These are phyloP conservation scores for Brachionus manjavacas DNA, from an alignment of 1,140 invertebrate species.

Conservation along the genomic window DNA sequence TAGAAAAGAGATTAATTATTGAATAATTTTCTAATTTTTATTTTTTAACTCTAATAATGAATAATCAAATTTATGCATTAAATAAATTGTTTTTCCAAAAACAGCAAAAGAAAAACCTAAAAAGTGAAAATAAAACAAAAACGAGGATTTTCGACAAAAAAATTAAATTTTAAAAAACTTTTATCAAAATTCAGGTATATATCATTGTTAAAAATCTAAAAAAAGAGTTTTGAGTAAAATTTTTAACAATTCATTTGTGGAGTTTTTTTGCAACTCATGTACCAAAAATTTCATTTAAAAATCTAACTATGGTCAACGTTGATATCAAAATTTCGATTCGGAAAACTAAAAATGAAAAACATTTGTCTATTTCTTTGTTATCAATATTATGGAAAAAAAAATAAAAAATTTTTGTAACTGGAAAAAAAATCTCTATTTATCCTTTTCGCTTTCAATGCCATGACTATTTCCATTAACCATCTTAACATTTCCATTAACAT, in stretches of 20 bases:
- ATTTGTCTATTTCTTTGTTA: not conserved
- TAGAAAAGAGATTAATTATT: no score
- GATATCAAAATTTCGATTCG: not conserved
- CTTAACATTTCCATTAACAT: not conserved
- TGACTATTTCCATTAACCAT: not conserved
- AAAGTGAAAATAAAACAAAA: not conserved
- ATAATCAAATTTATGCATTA: not conserved
- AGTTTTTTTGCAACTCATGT: not conserved
- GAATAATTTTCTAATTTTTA: not conserved
- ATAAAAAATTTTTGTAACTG: not conserved
- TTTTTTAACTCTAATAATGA: not conserved
- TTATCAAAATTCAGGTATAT: not conserved
- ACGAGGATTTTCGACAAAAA: not conserved
- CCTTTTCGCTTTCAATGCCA: not conserved
- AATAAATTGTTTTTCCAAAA: not conserved
- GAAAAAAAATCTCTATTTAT: not conserved
- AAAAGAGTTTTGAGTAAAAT: not conserved
- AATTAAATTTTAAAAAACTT: not conserved
- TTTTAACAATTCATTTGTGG: not conserved
- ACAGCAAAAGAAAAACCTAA: not conserved
- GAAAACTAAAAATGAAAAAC: not conserved
- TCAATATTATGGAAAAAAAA: not conserved
- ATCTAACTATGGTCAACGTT: not conserved
- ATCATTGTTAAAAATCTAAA: not conserved
- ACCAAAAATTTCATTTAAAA: not conserved